Percentiles rank a stretch among this genome's conserved stretches.
Conservation (phyloP, 1,140 invertebrate species). For the Drosophila kohkoa region DNA sequence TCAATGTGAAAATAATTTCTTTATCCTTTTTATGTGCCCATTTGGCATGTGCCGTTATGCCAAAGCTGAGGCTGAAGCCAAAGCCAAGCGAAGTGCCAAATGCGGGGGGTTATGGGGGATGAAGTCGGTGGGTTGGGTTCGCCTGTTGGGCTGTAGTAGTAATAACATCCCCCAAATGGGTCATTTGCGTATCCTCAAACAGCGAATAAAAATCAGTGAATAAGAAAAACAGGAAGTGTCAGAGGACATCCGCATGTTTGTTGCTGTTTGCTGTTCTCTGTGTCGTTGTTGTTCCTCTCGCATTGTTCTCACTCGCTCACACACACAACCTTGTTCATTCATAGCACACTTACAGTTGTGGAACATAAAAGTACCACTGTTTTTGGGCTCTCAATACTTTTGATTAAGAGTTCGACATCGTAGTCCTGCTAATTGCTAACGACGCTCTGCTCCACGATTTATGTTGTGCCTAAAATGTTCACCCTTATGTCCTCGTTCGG, state of each 20-base stretch:
- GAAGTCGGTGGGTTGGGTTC: constrained; percentile 50
- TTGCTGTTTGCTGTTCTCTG: constrained; percentile 43
- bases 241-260: constrained; percentile 82
- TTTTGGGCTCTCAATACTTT: constrained; percentile 75
- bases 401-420: constrained; percentile 81
- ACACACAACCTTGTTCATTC: too few species aligned
- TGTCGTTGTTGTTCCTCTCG: constrained; percentile 20
- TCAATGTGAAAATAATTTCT: constrained; percentile 85
- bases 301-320: constrained; percentile 34
- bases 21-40: constrained; percentile 85
- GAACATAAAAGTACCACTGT: constrained; percentile 68
- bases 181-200: constrained; percentile 85
- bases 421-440: constrained; percentile 79
- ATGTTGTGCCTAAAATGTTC: constrained; percentile 69
- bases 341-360: constrained; percentile 21
- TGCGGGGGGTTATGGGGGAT: constrained; percentile 26
- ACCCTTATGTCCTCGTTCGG: background rate
- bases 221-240: constrained; percentile 84
- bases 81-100: background rate
- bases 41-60: constrained; percentile 84
- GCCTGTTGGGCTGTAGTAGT: constrained; percentile 52
- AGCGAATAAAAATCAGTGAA: constrained; percentile 85
- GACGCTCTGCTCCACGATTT: constrained; percentile 73
- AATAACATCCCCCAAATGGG: constrained; percentile 85
- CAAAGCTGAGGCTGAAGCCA: constrained; percentile 46